Evolutionary conservation across 2,888 invertebrate species (phyloP).

Genomic region (Caenorhabditis zanzibari): DNA sequence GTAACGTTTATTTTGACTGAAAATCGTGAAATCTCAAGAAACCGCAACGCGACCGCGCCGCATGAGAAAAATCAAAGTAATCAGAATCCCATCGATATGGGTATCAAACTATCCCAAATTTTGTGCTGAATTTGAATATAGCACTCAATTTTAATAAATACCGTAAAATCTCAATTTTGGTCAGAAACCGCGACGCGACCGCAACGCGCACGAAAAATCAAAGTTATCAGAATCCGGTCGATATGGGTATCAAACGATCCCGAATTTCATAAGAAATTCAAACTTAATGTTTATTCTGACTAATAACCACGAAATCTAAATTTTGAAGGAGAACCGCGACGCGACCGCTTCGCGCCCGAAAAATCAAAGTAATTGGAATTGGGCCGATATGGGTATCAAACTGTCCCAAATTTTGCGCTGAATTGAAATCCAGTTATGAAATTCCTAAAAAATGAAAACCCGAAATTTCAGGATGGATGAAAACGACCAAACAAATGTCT

Average conservation of each 20-base stretch:
- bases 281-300: too few species aligned
- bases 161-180: too few species aligned
- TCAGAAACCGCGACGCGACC: background rate
- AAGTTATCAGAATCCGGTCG: background rate
- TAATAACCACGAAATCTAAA: too few species aligned
- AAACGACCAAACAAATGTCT: slow-evolving; percentile 50
- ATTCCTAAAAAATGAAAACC: background rate
- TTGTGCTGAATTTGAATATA: background rate
- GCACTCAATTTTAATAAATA: too few species aligned
- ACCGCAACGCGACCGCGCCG: background rate
- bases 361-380: background rate
- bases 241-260: background rate
- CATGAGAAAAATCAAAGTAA: background rate
- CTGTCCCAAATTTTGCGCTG: too few species aligned
- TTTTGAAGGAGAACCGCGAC: too few species aligned
- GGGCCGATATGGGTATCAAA: too few species aligned
- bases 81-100: background rate
- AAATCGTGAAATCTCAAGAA: too few species aligned
- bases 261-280: background rate
- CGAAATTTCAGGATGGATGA: slow-evolving; percentile 55
- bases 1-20: background rate
- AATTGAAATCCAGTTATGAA: too few species aligned
- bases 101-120: background rate
- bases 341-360: background rate
- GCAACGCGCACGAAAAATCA: background rate